Evolutionary conservation across 1,140 invertebrate species (phyloP), one percentile per base, ranked within the genome.

Genomic region (Achroia grisella): DNA sequence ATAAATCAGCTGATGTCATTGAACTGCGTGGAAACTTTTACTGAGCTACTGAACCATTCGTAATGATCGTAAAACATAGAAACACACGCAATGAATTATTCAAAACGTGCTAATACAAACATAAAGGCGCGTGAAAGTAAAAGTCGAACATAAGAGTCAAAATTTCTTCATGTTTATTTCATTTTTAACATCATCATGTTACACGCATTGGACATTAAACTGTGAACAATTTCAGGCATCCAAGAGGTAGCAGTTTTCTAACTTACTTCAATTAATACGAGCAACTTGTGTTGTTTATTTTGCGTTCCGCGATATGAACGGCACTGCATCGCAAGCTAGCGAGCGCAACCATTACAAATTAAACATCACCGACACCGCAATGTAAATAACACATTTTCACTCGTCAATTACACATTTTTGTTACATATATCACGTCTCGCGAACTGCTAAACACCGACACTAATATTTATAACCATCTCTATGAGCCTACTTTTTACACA

Each of bases 141-240:
- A 23, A 23, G 17, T 23, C 17, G 17, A 67, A 62, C 51, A 56
- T 59, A 64, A 48, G 62, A 66, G 53, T 61, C 63, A 66, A 58
- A 65, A 56, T 61, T 70, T 68, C 60, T 62, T 67, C 57, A 62
- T 58, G 55, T 77, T 75, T 73, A 71, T 75, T 75, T 66, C 52
- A 68, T 58, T 71, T 72, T 58, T 58, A 55, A 56, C 56, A 76
- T 70, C 72, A 73, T 68, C 60, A 70, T 52, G 55, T 66, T 70
- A 78, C 65, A 73, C 66, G 51, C 65, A 70, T 71, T 70, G 57
- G 63, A 77, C 67, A 71, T 59, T 57, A 61, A 49, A 69, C 51
- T 62, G 61, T 62, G 54, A 70, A 68, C 62, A 71, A 62, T 51
- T 71, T 71, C 62, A 80, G 76, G 70, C 76, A 80, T 77, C 69